Percentiles rank a stretch among this genome's conserved stretches.
Conservation (phyloP, 53 echinoderm and acorn worm genomes). For the Holothuria leucospilota region DNA sequence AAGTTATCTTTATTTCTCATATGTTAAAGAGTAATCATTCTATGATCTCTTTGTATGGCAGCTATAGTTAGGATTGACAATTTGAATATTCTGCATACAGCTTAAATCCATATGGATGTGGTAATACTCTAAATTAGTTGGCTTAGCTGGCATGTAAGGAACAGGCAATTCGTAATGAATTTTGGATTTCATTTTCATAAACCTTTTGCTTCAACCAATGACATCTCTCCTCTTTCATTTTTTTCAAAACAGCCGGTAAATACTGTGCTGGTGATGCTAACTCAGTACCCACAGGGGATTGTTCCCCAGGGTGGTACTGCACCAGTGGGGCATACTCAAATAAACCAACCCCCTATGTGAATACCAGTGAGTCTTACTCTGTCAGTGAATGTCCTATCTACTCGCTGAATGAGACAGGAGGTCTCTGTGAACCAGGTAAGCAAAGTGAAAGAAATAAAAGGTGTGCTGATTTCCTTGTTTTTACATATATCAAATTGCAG, state of each 20-base stretch:
- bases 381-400: conserved; percentile 91
- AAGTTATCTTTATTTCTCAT: too few relatives aligned
- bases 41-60: too few relatives aligned
- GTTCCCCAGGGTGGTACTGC: conserved; percentile 95
- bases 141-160: too few relatives aligned
- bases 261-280: conserved; percentile 95
- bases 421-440: conserved; percentile 90
- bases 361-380: conserved; percentile 57
- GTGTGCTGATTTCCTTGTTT: too few relatives aligned
- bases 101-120: too few relatives aligned
- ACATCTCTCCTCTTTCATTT: not conserved
- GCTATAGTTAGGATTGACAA: too few relatives aligned
- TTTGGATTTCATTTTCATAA: not conserved
- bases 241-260: conserved; percentile 68
- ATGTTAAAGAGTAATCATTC: too few relatives aligned
- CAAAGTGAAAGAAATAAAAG: not conserved
- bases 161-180: not conserved
- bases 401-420: conserved; percentile 89
- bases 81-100: too few relatives aligned
- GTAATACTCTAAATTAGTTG: too few relatives aligned
- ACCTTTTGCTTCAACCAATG: not conserved
- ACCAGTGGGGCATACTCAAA: conserved; percentile 78
- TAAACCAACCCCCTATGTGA: conserved; percentile 77
- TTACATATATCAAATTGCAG: too few relatives aligned
- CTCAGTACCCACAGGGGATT: conserved; percentile 80